Conservation (phyloP, 2,113 vertebrate genomes). For the Hypomesus transpacificus region DNA sequence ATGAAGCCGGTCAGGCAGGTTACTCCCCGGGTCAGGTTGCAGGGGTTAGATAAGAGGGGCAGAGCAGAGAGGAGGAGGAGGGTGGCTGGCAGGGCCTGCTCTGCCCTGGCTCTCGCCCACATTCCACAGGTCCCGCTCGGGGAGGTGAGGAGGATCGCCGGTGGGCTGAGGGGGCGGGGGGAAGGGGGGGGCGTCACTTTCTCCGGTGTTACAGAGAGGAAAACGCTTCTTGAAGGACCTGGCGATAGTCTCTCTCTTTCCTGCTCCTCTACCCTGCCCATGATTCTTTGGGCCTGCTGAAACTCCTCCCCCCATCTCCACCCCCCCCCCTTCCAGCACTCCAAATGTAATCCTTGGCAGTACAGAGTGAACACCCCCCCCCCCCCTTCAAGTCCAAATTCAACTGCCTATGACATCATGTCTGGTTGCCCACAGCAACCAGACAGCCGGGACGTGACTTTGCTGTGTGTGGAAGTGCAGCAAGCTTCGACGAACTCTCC, state of each 20-base stretch:
- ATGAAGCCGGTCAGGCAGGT: constrained; percentile 49
- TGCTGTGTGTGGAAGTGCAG: constrained; percentile 67
- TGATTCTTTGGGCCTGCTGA: constrained; percentile 46
- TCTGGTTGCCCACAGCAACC: constrained; percentile 85
- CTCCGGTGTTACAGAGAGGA: constrained; percentile 22
- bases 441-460: constrained; percentile 83
- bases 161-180: too few species aligned
- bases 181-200: constrained; percentile 28
- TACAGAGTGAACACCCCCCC: constrained; percentile 68
- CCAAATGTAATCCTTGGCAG: constrained; percentile 76
- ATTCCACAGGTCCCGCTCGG: constrained; percentile 52
- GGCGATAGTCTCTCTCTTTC: neutral
- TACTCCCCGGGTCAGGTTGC: constrained; percentile 54
- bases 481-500: constrained; percentile 63
- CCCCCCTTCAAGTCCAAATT: constrained; percentile 79
- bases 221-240: constrained; percentile 24
- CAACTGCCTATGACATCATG: constrained; percentile 88
- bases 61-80: constrained; percentile 39
- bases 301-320: constrained; percentile 53
- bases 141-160: constrained; percentile 38
- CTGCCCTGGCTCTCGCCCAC: constrained; percentile 50
- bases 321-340: constrained; percentile 48
- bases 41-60: constrained; percentile 57
- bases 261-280: constrained; percentile 24
- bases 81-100: constrained; percentile 45